Conservation (phyloP, 2,797 vertebrate genomes). For the Cyprinella venusta region DNA sequence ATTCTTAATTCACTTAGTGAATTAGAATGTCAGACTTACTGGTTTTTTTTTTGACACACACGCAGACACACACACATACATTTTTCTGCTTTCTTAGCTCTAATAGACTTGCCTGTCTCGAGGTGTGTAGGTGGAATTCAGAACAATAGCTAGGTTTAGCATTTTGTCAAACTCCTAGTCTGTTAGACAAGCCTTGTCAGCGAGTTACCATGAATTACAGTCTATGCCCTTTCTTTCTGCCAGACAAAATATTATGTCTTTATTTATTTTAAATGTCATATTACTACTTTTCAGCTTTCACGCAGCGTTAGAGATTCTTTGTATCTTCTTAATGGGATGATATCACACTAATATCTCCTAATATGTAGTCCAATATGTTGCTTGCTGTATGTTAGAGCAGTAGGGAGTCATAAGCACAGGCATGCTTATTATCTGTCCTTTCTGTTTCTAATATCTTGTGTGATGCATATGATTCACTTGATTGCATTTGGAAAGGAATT, state of each 20-base stretch:
- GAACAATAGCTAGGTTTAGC: slow-evolving; percentile 41
- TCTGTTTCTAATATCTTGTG: neutral
- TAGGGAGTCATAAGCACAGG: neutral
- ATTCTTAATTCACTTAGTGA: neutral
- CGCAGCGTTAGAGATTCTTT: neutral
- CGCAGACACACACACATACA: too few species aligned
- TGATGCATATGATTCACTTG: slow-evolving; percentile 2
- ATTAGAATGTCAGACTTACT: neutral
- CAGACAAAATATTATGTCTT: neutral
- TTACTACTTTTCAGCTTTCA: neutral
- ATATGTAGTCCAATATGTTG: neutral
- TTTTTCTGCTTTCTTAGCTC: neutral
- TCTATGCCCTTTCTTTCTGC: slow-evolving; percentile 31
- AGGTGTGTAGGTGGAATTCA: slow-evolving; percentile 14
- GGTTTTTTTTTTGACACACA: neutral
- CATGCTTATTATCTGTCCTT: neutral
- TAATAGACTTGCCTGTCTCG: neutral
- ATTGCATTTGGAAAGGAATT: neutral
- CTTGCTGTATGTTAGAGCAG: neutral
- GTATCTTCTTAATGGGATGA: neutral
- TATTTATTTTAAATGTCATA: slow-evolving; percentile 32
- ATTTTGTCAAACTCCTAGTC: slow-evolving; percentile 10
- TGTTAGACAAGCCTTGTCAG: slow-evolving; percentile 20
- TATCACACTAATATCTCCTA: neutral
- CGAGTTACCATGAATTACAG: slow-evolving; percentile 31